Percentiles rank a stretch among this genome's conserved stretches.
These are phyloP conservation scores for Mythimna ferrago DNA, from an alignment of 2,888 invertebrate species.

Conservation along the genomic window DNA sequence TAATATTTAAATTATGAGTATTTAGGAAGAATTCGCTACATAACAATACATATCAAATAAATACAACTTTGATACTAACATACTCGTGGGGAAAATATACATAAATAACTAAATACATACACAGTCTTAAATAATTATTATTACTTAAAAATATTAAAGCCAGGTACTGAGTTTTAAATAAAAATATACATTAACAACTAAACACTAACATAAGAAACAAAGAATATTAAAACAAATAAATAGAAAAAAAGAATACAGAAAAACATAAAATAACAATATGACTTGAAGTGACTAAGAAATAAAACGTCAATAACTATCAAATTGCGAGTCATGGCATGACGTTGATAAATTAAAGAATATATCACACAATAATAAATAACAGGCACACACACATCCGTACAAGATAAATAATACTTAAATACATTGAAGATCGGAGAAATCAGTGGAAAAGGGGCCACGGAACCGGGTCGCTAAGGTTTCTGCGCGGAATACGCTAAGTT, in stretches of 20 bases:
- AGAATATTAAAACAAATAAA: slow-evolving; percentile 72
- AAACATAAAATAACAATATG: slow-evolving; percentile 58
- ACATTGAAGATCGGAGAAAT: slow-evolving; percentile 81
- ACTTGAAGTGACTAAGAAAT: slow-evolving; percentile 63
- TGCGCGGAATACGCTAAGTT: slow-evolving; percentile 95
- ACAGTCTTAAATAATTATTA: slow-evolving; percentile 69
- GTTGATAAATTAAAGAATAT: slow-evolving; percentile 71
- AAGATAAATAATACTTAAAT: slow-evolving; percentile 75
- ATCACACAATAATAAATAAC: slow-evolving; percentile 74
- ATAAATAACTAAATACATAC: slow-evolving; percentile 47
- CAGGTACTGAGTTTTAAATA: slow-evolving; percentile 76
- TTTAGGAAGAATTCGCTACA: slow-evolving; percentile 55
- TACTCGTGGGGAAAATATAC: slow-evolving; percentile 59
- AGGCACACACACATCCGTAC: slow-evolving; percentile 79
- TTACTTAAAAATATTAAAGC: slow-evolving; percentile 86
- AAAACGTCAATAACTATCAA: slow-evolving; percentile 43
- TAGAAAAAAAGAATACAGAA: slow-evolving; percentile 43
- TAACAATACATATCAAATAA: slow-evolving; percentile 36
- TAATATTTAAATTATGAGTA: slow-evolving; percentile 57
- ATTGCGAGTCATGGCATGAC: slow-evolving; percentile 60
- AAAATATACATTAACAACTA: slow-evolving; percentile 65
- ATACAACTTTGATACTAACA: slow-evolving; percentile 46
- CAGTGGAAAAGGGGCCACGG: slow-evolving; percentile 78
- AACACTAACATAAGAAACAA: slow-evolving; percentile 67
- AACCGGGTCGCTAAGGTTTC: slow-evolving; percentile 90